Evolutionary conservation across 2,888 invertebrate species (phyloP).

Genomic region (Andrena marginata): DNA sequence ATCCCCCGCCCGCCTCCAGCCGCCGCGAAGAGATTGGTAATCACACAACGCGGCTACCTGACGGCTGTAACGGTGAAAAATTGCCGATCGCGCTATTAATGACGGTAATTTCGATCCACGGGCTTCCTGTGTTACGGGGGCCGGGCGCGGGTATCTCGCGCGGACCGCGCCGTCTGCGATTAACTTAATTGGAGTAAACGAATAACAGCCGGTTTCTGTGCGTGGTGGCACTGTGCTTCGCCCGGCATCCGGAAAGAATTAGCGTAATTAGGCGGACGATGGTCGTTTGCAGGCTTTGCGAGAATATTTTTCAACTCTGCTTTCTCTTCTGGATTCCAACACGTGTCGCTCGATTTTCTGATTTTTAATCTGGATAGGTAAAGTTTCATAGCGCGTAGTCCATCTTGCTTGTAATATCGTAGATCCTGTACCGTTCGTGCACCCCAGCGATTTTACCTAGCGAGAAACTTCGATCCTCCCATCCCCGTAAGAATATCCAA

Average conservation of each 20-base stretch:
- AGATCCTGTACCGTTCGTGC: not conserved
- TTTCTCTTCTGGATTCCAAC: no score
- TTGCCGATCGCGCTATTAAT: constrained; percentile 68
- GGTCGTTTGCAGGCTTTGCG: not conserved
- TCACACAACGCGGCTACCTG: constrained; percentile 54
- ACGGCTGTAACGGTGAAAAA: constrained; percentile 69
- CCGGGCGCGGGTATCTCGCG: constrained; percentile 26
- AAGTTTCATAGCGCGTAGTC: no score
- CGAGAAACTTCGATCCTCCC: not conserved
- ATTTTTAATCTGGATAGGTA: no score
- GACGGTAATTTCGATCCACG: constrained; percentile 68
- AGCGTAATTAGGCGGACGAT: constrained; percentile 56
- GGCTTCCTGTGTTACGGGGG: constrained; percentile 68
- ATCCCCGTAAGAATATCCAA: not conserved
- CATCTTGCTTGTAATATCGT: no score
- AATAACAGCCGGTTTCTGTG: constrained; percentile 55
- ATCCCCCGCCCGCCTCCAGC: constrained; percentile 14
- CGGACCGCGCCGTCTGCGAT: constrained; percentile 51
- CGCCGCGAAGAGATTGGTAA: constrained; percentile 60
- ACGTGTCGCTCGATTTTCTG: no score
- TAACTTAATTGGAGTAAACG: constrained; percentile 72
- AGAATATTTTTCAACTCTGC: no score
- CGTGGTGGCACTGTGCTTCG: constrained; percentile 32
- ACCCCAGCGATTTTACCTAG: not conserved
- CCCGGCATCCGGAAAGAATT: constrained; percentile 48